Evolutionary conservation across 2,888 invertebrate species (phyloP).

Genomic region (Archips xylosteana): DNA sequence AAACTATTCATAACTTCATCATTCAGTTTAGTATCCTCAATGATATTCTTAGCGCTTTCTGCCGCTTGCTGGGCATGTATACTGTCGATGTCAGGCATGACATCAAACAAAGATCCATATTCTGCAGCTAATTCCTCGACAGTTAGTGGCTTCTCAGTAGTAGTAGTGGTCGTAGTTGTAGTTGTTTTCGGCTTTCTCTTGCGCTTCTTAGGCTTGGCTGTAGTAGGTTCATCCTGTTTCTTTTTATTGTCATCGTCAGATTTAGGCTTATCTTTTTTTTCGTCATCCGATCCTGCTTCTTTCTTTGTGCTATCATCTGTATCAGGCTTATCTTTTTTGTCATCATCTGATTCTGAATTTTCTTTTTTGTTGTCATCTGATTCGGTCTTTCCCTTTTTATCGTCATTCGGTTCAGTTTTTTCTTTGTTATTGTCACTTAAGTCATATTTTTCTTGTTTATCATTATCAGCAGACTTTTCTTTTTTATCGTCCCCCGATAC

Average conservation of each 20-base stretch:
- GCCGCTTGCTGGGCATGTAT: slow-evolving; percentile 50
- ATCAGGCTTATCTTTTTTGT: background rate
- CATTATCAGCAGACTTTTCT: background rate
- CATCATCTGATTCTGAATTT: background rate
- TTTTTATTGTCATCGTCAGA: background rate
- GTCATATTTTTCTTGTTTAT: slow-evolving; percentile 1
- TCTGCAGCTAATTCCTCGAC: slow-evolving; percentile 32
- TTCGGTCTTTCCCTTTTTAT: background rate
- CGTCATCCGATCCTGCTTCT: background rate
- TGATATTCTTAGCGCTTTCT: slow-evolving; percentile 54
- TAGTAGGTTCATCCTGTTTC: slow-evolving; percentile 9
- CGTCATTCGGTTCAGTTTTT: background rate
- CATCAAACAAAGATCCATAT: slow-evolving; percentile 40
- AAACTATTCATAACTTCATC: slow-evolving; percentile 43
- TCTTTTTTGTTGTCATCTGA: background rate
- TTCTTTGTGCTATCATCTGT: background rate
- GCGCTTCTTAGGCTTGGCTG: slow-evolving; percentile 14
- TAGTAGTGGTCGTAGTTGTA: slow-evolving; percentile 27
- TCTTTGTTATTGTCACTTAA: background rate
- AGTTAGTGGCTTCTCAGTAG: slow-evolving; percentile 27
- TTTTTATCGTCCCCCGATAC: background rate
- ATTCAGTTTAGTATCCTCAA: slow-evolving; percentile 55
- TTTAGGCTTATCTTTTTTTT: background rate
- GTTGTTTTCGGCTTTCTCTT: slow-evolving; percentile 18
- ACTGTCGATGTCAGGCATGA: slow-evolving; percentile 23